These are phyloP conservation scores for Drosophila quadrilineata DNA, from an alignment of 1,140 invertebrate genomes.

Conservation along the genomic window DNA sequence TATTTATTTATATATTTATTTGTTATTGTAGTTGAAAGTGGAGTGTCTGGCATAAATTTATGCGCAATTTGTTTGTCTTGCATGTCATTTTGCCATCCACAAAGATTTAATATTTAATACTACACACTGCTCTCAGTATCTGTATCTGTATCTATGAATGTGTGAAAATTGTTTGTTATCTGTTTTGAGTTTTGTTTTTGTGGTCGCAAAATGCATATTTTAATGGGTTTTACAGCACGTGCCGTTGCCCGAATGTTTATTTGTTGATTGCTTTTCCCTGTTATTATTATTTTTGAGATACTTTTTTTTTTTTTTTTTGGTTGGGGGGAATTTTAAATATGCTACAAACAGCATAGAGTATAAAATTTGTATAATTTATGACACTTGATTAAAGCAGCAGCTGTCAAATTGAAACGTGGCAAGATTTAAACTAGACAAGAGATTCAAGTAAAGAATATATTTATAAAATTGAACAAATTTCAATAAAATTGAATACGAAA, in stretches of 20 bases:
- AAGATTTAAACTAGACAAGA: too few species aligned
- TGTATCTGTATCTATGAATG: background rate
- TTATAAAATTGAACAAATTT: too few species aligned
- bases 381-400: conserved; percentile 28
- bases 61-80: conserved; percentile 69
- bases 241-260: conserved; percentile 49
- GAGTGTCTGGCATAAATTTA: conserved; percentile 60
- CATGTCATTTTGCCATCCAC: conserved; percentile 71
- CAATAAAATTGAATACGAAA: too few species aligned
- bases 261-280: conserved; percentile 42
- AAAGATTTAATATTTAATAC: conserved; percentile 67
- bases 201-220: conserved; percentile 50
- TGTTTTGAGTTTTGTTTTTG: conserved; percentile 38
- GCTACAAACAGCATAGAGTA: conserved; percentile 31
- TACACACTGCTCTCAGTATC: background rate
- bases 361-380: conserved; percentile 55
- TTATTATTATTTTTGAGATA: conserved; percentile 22
- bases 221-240: conserved; percentile 76
- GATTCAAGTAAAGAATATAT: background rate
- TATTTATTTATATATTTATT: conserved; percentile 34
- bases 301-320: conserved; percentile 5
- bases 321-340: conserved; percentile 26
- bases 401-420: conserved; percentile 41
- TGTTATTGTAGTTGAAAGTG: conserved; percentile 37
- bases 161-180: conserved; percentile 15